Percentiles rank a stretch among this genome's conserved stretches.
Conservation (phyloP, 2,888 invertebrate genomes). For the Orgyia antiqua region DNA sequence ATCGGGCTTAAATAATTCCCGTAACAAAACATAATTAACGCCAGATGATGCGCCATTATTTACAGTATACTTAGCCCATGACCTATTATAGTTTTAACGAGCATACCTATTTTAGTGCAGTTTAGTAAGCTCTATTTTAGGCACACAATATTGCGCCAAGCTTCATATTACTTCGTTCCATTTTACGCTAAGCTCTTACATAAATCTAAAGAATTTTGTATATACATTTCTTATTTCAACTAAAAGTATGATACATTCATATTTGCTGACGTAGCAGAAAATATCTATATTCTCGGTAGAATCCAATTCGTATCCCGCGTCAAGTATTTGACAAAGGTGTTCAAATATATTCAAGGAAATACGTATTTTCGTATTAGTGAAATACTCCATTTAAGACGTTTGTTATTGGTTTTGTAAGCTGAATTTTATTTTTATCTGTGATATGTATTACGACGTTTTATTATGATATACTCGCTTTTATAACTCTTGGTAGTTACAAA, state of each 20-base stretch:
- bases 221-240: constrained; percentile 1
- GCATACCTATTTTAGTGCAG: constrained; percentile 20
- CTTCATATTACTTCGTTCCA: not conserved
- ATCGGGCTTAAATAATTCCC: too few species aligned
- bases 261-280: constrained; percentile 6
- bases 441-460: too few species aligned
- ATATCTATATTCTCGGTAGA: constrained; percentile 14
- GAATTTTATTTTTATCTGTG: too few species aligned
- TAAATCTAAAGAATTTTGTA: not conserved
- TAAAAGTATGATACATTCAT: constrained; percentile 4
- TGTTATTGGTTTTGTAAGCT: not conserved
- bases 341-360: constrained; percentile 7
- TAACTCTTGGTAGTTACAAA: too few species aligned
- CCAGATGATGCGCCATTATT: constrained; percentile 26
- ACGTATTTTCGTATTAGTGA: not conserved
- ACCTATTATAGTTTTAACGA: constrained; percentile 22
- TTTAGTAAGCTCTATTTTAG: constrained; percentile 5
- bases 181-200: not conserved
- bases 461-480: too few species aligned
- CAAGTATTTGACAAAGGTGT: constrained; percentile 22
- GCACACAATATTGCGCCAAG: not conserved
- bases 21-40: constrained; percentile 21
- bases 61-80: constrained; percentile 20
- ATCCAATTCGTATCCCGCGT: constrained; percentile 19
- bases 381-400: constrained; percentile 2